Evolutionary conservation across 1,140 invertebrate genomes (phyloP), one percentile per base, ranked within the genome.

Genomic region (Phthorimaea operculella): DNA sequence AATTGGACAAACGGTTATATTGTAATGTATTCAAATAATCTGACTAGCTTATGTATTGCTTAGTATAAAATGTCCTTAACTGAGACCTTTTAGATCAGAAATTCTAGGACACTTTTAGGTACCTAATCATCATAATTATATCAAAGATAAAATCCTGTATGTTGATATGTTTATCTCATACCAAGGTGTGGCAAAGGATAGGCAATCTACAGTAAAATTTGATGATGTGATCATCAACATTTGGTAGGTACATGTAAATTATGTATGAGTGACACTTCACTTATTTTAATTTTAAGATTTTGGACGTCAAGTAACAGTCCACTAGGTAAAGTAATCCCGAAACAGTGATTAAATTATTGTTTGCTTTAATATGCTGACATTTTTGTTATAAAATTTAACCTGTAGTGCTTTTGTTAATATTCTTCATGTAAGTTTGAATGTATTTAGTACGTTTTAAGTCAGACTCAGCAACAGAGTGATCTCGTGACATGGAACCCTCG

Each of bases 401-500:
- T 76, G 76, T 72, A 72, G 69, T 79, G 79, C 75, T 82, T 79
- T 78, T 76, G 76, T 83, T 79, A 76, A 75, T 74, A 72, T 64
- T 72, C 67, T 65, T 57, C 54, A 64, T 64, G 58, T 78, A 73
- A 72, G 65, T 70, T 74, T 70, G 58, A 64, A 60, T 66, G 52
- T 68, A 61, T 44, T n/a, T n/a, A n/a, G n/a, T 52, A 73, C 60
- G 64, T 74, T 76, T 80, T 74, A 76, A 6, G 71, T 75, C 78
- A 58, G 79, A 79, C 80, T 82, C 77, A 76, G 79, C 54, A 74
- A 79, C 80, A 82, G 80, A 83, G 80, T 79, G 73, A 16, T 4
- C 11, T 47, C 21, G 21, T 28, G 21, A 28, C 21, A 2, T 28
- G 2, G 21, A 28, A 6, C 2, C 21, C 21, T 28, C 21, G 2